Base-by-base conservation (phyloP, 2,888 invertebrate species). In the Phoenoteleia sp. region DNA sequence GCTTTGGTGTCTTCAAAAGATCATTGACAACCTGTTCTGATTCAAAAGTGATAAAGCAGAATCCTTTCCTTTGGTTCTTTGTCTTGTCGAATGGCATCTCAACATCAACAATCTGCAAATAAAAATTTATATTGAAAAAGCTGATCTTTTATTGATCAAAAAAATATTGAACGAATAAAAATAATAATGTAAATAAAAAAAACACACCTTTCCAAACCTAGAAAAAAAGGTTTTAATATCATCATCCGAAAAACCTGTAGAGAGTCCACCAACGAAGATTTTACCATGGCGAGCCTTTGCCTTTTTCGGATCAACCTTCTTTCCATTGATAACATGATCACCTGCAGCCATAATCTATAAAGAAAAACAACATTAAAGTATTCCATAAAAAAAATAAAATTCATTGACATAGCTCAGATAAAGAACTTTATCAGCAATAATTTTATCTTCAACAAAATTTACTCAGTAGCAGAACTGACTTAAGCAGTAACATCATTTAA, bases 11-110 rank as follows among this genome's bases (percentile, higher is more conserved):
- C 94, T 98, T 98, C 84, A 98, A 95, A 67, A 98, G 95, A 94
- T 98, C 98, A 92, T 98, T 98, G 29, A 98, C 98, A 71, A 98
- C 97, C 94, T 98, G 97, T 94, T 99, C 99, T 29, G 98, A 98
- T 93, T 99, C 99, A 92, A 99, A 99, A 88, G 99, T 99, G 93
- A 99, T 98, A 94, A 99, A 99, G 94, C 99, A 99, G 95, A 99
- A 99, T 84, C 98, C 98, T 95, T 99, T 98, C 91, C 99, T 96
- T 94, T 98, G 98, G 94, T 98, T 98, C 96, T 99, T 99, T 94
- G 97, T 97, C 94, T 99, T 99, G 94, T 99, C 99, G 92, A 98
- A 99, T 80, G 99, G 99, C 97, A 99, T 97, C 94, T 99, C 99
- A 77, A 99, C 97, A 91, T 99, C 98, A 85, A 98, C 96, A 91